Base-by-base conservation (phyloP, 2,113 vertebrate species). In the Prunella fulvescens region DNA sequence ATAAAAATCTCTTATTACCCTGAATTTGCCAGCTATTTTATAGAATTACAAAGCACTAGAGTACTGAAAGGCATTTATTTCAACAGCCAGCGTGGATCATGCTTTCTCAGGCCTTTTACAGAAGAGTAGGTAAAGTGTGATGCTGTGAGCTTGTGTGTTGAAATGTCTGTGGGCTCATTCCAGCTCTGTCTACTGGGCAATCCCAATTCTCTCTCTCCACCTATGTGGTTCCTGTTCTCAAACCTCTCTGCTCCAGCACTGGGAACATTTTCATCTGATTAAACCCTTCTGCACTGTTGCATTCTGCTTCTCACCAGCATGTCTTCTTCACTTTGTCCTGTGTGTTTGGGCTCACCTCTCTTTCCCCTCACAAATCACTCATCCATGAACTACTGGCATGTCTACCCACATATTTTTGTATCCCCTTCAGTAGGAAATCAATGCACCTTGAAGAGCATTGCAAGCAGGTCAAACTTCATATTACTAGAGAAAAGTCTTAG, bases 291-390 rank as follows among this genome's bases (percentile, higher is more conserved):
- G 62, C 37, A 19, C 70, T 33, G 74, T 31, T 93, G 67, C 22
- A n/a, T 42, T 82, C 35, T 18, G 53, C 33, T 88, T 86, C 90
- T 95, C 82, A 88, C 64, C 82, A 92, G 31, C 90, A 67, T 19
- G 17, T 90, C 82, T 83, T 78, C 88, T 77, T 66, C 94, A 81
- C 90, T 86, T 48, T 82, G 35, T 58, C 87, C 62, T 54, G 35
- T 18, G 4, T 93, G 95, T 22, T 78, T 74, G 72, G 40, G 72
- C 72, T 94, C 84, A 96, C 80, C 90, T 93, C 67, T 71, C 40
- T 48, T 88, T 96, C 65, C 82, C 92, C 83, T 64, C 79, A 71
- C 74, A 78, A 93, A 93, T 90, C 72, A 40, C 58, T 78, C 69
- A 24, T 23, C 61, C 85, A 44, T 77, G 82, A 92, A 64, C 82